Conservation (phyloP, 2,888 invertebrate species). For the Agonopterix subpropinquella region DNA sequence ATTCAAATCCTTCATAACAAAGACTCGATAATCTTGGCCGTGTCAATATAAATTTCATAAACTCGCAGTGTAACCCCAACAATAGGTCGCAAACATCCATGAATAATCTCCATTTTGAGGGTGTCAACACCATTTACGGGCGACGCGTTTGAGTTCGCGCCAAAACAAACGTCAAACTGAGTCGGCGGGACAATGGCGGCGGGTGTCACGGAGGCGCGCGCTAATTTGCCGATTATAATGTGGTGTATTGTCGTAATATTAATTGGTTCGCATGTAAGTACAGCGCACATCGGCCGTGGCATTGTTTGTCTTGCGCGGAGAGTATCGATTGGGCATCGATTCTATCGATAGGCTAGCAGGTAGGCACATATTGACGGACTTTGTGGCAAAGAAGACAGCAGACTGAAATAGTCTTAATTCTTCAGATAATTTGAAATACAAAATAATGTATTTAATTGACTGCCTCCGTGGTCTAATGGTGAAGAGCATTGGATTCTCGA, state of each 20-base stretch:
- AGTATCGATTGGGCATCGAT: too few relatives aligned
- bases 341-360: too few relatives aligned
- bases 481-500: too few relatives aligned
- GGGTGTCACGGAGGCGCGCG: slow-evolving; percentile 15
- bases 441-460: too few relatives aligned
- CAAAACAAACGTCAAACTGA: slow-evolving; percentile 59
- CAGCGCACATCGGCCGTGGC: not conserved
- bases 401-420: too few relatives aligned
- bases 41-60: slow-evolving; percentile 72
- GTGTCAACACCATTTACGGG: slow-evolving; percentile 58
- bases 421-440: too few relatives aligned
- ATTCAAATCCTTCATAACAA: slow-evolving; percentile 65
- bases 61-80: slow-evolving; percentile 58
- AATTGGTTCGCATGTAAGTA: slow-evolving; percentile 38
- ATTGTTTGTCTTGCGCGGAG: not conserved
- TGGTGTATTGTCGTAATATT: slow-evolving; percentile 46
- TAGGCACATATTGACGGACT: too few relatives aligned
- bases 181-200: slow-evolving; percentile 41
- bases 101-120: slow-evolving; percentile 71
- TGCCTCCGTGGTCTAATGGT: too few relatives aligned
- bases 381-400: too few relatives aligned
- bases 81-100: slow-evolving; percentile 66
- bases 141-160: slow-evolving; percentile 48
- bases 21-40: slow-evolving; percentile 64
- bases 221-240: slow-evolving; percentile 52